Evolutionary conservation across 2,113 vertebrate genomes (phyloP).

Genomic region (Enhydra lutris): DNA sequence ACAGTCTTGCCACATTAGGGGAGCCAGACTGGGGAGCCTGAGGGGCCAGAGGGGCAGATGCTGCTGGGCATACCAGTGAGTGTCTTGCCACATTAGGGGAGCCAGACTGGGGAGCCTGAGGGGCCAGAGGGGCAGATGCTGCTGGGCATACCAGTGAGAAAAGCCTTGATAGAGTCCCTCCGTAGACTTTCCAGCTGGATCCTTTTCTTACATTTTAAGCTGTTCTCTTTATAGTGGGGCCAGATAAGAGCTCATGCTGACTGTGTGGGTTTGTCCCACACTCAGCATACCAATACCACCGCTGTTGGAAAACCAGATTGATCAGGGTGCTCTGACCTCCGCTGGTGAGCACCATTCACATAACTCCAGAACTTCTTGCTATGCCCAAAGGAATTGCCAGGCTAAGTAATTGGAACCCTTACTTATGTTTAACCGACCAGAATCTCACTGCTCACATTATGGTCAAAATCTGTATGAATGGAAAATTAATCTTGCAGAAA

Average conservation of each 20-base stretch:
- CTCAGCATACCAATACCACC: background rate
- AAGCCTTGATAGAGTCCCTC: background rate
- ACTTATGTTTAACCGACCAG: background rate
- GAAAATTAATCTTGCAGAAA: conserved; percentile 28
- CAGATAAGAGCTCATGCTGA: conserved; percentile 3
- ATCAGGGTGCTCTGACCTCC: background rate
- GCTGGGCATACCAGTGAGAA: background rate
- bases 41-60: background rate
- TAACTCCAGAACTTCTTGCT: background rate
- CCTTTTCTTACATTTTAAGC: background rate
- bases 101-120: background rate
- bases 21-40: background rate
- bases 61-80: background rate
- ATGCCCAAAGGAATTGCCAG: background rate
- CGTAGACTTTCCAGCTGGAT: background rate
- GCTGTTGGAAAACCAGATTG: background rate
- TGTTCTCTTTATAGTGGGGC: background rate
- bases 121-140: background rate
- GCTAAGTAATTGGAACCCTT: background rate
- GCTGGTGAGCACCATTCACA: background rate
- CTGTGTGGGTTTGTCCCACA: background rate
- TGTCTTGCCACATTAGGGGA: background rate
- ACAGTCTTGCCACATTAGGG: background rate
- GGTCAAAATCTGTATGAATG: background rate
- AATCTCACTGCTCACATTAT: background rate